Conservation (phyloP, 2,113 vertebrate genomes). For the Anseranas semipalmata region DNA sequence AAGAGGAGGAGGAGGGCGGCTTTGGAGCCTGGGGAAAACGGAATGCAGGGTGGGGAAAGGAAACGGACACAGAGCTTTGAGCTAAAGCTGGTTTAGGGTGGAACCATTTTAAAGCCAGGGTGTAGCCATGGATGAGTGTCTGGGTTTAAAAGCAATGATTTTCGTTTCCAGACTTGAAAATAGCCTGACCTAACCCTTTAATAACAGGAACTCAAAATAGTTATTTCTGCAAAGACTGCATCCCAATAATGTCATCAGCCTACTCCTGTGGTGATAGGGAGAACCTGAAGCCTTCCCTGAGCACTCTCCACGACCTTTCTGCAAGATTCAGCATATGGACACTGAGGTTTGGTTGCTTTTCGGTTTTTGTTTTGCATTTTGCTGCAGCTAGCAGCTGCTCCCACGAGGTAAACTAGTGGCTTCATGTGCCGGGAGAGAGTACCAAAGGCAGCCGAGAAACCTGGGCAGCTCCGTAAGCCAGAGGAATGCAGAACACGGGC, state of each 20-base stretch:
- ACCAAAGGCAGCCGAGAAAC: constrained; percentile 22
- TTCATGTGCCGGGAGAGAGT: neutral
- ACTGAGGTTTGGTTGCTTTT: neutral
- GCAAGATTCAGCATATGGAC: neutral
- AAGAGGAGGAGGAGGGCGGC: constrained; percentile 71
- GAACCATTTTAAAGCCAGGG: constrained; percentile 73
- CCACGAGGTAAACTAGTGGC: neutral
- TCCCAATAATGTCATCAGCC: neutral
- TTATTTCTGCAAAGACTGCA: neutral
- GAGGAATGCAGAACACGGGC: constrained; percentile 76
- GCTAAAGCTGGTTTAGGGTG: constrained; percentile 83
- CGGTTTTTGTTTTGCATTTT: neutral
- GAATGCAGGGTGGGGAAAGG: constrained; percentile 90
- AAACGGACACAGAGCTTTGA: constrained; percentile 85
- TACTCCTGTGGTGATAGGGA: fast-evolving
- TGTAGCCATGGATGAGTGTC: constrained; percentile 51
- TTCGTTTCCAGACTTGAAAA: constrained; percentile 56
- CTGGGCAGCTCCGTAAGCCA: constrained; percentile 77
- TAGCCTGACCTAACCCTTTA: constrained; percentile 55
- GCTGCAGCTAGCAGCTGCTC: neutral
- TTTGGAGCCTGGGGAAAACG: constrained; percentile 83
- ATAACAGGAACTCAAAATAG: neutral
- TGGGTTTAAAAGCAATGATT: constrained; percentile 40
- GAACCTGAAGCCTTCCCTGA: neutral
- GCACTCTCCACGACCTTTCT: neutral